These are phyloP conservation scores for Caenorhabditis remanei DNA, from an alignment of 1,140 invertebrate species.

Conservation along the genomic window DNA sequence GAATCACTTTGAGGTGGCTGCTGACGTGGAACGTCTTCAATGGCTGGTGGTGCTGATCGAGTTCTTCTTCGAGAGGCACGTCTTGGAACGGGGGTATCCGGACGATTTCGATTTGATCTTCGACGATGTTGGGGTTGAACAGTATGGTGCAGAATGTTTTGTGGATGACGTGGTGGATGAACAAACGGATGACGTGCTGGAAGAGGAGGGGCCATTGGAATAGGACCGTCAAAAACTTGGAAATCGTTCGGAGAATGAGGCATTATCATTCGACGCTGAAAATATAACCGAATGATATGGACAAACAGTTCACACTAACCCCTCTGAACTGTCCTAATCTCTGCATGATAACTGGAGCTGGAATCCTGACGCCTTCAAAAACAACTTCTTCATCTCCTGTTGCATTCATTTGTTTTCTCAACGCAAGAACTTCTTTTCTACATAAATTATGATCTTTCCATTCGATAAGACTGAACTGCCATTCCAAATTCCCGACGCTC, in stretches of 20 bases:
- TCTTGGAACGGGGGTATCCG: neutral
- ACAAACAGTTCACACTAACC: neutral
- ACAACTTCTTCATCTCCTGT: neutral
- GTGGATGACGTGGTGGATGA: too few species aligned
- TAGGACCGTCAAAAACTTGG: neutral
- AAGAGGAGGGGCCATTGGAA: neutral
- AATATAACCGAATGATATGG: neutral
- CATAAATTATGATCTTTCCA: slow-evolving; percentile 28
- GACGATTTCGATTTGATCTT: neutral
- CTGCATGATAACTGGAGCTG: neutral
- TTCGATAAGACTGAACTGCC: slow-evolving; percentile 39
- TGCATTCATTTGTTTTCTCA: slow-evolving; percentile 13
- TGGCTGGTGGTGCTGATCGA: neutral
- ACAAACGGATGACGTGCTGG: neutral
- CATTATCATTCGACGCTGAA: slow-evolving; percentile 3
- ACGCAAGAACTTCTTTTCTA: neutral
- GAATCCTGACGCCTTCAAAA: slow-evolving; percentile 1
- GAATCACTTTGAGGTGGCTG: neutral
- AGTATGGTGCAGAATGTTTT: neutral
- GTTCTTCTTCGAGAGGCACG: neutral
- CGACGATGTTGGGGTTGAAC: neutral
- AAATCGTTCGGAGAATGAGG: neutral
- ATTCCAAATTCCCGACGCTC: neutral
- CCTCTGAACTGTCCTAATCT: neutral
- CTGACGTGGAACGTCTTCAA: neutral